A percentile compares a stretch with the other conserved stretches of the same genome.
These are phyloP conservation scores for Cacatua alba DNA, from an alignment of 2,113 vertebrate genomes.

Conservation along the genomic window DNA sequence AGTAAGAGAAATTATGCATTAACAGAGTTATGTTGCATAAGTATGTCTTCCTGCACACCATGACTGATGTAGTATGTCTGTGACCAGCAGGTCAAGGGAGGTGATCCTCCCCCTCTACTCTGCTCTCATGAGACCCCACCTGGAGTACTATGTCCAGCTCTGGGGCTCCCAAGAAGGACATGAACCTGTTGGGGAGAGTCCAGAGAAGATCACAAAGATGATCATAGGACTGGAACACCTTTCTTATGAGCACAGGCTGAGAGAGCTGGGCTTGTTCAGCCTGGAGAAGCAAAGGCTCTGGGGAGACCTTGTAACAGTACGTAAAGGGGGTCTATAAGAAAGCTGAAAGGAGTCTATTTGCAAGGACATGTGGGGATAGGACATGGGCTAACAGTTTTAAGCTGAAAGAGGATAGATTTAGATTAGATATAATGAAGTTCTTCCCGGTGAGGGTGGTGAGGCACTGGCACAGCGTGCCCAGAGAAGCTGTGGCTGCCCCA, in stretches of 20 bases:
- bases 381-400: no score
- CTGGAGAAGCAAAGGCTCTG: not conserved
- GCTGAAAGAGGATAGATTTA: not conserved
- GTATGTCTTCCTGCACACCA: rapidly evolving
- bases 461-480: not conserved
- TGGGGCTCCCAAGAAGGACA: not conserved
- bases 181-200: not conserved
- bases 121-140: not conserved
- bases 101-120: not conserved
- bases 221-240: not conserved
- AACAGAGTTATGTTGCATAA: not conserved
- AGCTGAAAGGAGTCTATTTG: not conserved
- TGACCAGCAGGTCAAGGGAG: not conserved
- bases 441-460: not conserved
- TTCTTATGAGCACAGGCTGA: not conserved
- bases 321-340: not conserved
- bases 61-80: not conserved
- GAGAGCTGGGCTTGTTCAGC: not conserved
- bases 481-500: no score
- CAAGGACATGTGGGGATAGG: not conserved
- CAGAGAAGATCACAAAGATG: not conserved
- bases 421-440: not conserved
- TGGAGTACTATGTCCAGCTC: not conserved
- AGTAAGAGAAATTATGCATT: not conserved
- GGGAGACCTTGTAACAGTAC: not conserved